These are phyloP conservation scores for Oryzias curvinotus DNA, from an alignment of 2,113 vertebrate genomes.

Conservation along the genomic window DNA sequence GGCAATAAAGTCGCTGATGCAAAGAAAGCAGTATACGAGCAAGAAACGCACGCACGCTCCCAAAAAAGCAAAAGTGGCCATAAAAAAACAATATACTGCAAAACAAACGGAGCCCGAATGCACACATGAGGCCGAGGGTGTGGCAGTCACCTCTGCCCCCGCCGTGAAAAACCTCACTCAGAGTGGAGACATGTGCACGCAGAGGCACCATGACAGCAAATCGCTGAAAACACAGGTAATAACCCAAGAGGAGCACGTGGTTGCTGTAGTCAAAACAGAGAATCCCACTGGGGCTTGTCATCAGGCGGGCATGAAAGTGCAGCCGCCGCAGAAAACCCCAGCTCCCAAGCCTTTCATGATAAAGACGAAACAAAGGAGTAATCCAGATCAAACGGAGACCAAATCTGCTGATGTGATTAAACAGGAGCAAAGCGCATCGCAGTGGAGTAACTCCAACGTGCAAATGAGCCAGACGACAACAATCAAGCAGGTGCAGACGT, in stretches of 20 bases:
- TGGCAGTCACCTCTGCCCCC: conserved; percentile 50
- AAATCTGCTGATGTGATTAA: conserved; percentile 52
- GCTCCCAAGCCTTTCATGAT: conserved; percentile 51
- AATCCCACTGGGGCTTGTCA: conserved; percentile 54
- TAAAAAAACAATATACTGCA: conserved; percentile 63
- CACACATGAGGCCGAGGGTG: conserved; percentile 47
- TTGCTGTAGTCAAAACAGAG: conserved; percentile 60
- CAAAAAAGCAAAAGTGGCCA: conserved; percentile 73
- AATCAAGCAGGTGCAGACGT: conserved; percentile 63
- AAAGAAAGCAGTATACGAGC: conserved; percentile 78
- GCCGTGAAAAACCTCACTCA: conserved; percentile 74
- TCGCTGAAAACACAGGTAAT: conserved; percentile 66
- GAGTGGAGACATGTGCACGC: conserved; percentile 56
- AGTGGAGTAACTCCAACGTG: conserved; percentile 48
- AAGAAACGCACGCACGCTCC: conserved; percentile 65
- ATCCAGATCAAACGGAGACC: conserved; percentile 54
- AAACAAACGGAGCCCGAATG: conserved; percentile 63
- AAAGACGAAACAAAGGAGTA: conserved; percentile 59
- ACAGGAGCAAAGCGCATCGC: conserved; percentile 47
- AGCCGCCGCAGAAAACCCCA: conserved; percentile 58
- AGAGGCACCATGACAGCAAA: conserved; percentile 63
- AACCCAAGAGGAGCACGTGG: conserved; percentile 64
- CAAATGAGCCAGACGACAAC: conserved; percentile 61
- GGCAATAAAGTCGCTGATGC: conserved; percentile 77
- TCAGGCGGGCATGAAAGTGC: conserved; percentile 53